Evolutionary conservation across 2,888 invertebrate species (phyloP).

Genomic region (Ferrisia virgata): DNA sequence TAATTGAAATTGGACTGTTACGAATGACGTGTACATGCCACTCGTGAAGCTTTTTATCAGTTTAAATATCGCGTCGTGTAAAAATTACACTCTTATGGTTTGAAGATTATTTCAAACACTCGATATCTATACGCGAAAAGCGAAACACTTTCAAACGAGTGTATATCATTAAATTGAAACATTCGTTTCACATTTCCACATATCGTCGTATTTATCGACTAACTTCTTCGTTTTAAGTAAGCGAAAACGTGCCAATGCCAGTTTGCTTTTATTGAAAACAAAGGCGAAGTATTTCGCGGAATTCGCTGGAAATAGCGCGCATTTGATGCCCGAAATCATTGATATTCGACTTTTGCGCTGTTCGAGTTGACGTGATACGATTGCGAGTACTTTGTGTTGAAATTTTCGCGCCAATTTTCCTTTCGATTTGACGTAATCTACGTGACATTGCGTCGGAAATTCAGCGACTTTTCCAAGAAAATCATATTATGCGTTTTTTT

Average conservation of each 20-base stretch:
- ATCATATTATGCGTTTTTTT: background rate
- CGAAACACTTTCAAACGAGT: background rate
- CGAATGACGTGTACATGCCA: background rate
- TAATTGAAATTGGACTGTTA: background rate
- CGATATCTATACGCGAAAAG: background rate
- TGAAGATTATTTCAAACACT: background rate
- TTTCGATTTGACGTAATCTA: background rate
- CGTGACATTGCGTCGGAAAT: background rate
- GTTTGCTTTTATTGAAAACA: background rate
- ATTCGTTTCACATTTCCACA: background rate
- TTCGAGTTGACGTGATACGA: background rate
- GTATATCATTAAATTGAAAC: background rate
- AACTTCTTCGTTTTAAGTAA: background rate
- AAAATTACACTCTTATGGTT: background rate
- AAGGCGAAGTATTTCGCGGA: background rate
- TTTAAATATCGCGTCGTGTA: background rate
- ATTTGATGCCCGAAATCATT: background rate
- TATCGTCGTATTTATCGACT: background rate
- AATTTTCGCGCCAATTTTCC: background rate
- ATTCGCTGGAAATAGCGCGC: background rate
- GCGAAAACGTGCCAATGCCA: background rate
- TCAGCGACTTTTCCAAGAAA: background rate
- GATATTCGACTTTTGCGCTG: background rate
- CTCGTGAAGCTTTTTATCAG: background rate
- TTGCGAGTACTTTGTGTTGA: background rate